Evolutionary conservation across 1,140 invertebrate species (phyloP), one percentile per base, ranked within the genome.

Genomic region (Ptiloglossa arizonensis): DNA sequence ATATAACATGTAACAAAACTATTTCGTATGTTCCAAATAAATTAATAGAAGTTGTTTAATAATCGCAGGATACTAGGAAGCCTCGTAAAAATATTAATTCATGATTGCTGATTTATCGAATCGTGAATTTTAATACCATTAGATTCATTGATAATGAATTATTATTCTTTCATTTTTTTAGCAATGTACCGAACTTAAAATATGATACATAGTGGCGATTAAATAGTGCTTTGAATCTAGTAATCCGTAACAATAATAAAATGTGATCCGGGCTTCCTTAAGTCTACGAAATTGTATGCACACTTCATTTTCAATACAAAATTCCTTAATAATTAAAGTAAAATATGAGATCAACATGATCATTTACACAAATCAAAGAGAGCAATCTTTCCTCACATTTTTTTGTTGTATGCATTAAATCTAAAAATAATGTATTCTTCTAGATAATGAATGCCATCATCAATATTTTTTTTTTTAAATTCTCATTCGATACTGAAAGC

Each of bases 1-100:
- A 89, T 87, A 87, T 74, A 87, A 86, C 72, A 81, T 48, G 56
- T 85, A 85, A 86, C 77, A 86, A 85, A 86, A 68, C 35, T 57
- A 77, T 32, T 48, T 70, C 19, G 68, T 67, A 68, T 54, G 59
- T 59, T 80, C 63, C 24, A 35, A 83, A 87, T 86, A 87, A 87
- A 86, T 87, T 79, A 85, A 81, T 60, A 76, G 66, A 81, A 71
- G 68, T 57, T 80, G 38, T 29, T 48, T 74, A 76, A 63, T 41
- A 35, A 74, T 82, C 67, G 67, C 38, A 57, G n/a, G 75, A 77
- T 64, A 75, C 68, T 60, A 82, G 50, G 41, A 82, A 79, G 73
- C 22, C 54, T 79, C 35, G 8, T 68, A 79, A 48, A 57, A 80
- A 84, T 62, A 78, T 27, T 70, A 66, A 84, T 68, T 32, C 38